A percentile compares a stretch with the other conserved stretches of the same genome.
These are phyloP conservation scores for Episyrphus balteatus DNA, from an alignment of 1,140 invertebrate genomes.

Conservation along the genomic window DNA sequence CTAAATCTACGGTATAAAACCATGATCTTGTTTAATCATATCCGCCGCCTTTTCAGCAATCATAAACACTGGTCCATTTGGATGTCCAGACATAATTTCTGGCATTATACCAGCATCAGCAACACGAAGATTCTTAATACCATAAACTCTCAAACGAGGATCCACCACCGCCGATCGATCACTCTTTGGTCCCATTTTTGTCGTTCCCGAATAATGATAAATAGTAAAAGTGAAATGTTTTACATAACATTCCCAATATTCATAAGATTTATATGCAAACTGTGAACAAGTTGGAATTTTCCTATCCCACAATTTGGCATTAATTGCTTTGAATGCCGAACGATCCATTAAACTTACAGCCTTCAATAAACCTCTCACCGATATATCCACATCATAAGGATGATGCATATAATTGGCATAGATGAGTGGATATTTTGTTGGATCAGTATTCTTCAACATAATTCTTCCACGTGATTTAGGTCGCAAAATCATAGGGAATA, in stretches of 20 bases:
- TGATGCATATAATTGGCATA: slow-evolving; percentile 64
- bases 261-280: slow-evolving; percentile 49
- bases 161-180: slow-evolving; percentile 62
- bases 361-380: slow-evolving; percentile 50
- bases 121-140: slow-evolving; percentile 56
- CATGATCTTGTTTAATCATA: slow-evolving; percentile 46
- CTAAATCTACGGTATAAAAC: slow-evolving; percentile 26
- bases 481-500: slow-evolving; percentile 59
- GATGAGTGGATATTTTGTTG: slow-evolving; percentile 65
- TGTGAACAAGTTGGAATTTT: slow-evolving; percentile 53
- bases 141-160: slow-evolving; percentile 54
- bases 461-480: slow-evolving; percentile 65
- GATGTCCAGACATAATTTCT: slow-evolving; percentile 49
- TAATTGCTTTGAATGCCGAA: slow-evolving; percentile 45
- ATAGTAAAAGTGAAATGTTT: slow-evolving; percentile 57
- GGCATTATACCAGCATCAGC: slow-evolving; percentile 64
- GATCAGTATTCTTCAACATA: slow-evolving; percentile 53
- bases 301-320: slow-evolving; percentile 47
- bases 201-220: slow-evolving; percentile 69
- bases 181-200: slow-evolving; percentile 66
- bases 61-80: slow-evolving; percentile 54
- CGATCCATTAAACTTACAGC: slow-evolving; percentile 47
- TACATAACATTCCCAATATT: slow-evolving; percentile 63
- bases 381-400: slow-evolving; percentile 50
- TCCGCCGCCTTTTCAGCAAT: slow-evolving; percentile 61